phyloP scores from a whole-genome alignment of 2,113 vertebrate species.

The Thymallus thymallus region DNA sequence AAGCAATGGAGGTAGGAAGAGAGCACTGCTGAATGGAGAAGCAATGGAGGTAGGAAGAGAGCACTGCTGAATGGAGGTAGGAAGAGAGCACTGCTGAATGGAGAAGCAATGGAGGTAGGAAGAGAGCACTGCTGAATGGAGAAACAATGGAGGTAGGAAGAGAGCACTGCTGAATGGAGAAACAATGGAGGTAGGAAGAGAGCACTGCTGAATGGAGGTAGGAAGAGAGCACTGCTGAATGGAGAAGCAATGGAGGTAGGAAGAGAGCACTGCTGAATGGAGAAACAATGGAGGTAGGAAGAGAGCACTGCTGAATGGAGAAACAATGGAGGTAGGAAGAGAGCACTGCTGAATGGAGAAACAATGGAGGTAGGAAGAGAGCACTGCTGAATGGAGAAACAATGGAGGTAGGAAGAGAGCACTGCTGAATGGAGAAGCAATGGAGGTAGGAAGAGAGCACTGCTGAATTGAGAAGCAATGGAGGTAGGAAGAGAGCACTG shows the following conservation, averaged over 20 bases:
- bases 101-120: conserved; percentile 60
- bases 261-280: conserved; percentile 17
- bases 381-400: conserved; percentile 26
- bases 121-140: conserved; percentile 12
- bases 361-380: conserved; percentile 57
- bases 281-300: conserved; percentile 57
- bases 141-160: conserved; percentile 58
- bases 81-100: conserved; percentile 18
- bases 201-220: conserved; percentile 62
- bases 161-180: conserved; percentile 11
- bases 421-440: conserved; percentile 46
- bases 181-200: too few relatives aligned
- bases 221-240: conserved; percentile 18
- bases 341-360: conserved; percentile 11
- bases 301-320: conserved; percentile 6
- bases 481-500: conserved; percentile 37
- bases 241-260: conserved; percentile 59
- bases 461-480: conserved; percentile 52
- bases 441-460: conserved; percentile 46
- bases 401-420: conserved; percentile 53
- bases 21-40: conserved; percentile 11
- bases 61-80: conserved; percentile 62
- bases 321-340: conserved; percentile 57
- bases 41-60: too few relatives aligned
- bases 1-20: conserved; percentile 61